Conservation (phyloP, 2,113 vertebrate species). For the Oryzias woworae region DNA sequence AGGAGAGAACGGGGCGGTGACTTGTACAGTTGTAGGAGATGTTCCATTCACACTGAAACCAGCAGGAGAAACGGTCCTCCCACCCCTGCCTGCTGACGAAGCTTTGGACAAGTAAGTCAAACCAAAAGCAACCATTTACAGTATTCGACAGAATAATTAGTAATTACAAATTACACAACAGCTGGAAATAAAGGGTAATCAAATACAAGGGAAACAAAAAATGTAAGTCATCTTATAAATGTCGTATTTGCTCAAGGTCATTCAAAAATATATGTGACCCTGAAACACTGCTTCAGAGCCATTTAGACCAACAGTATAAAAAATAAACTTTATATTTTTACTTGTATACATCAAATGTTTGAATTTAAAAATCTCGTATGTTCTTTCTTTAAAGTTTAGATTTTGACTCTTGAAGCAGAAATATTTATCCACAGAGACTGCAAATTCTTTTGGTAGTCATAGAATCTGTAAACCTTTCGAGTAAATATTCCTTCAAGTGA, state of each 20-base stretch:
- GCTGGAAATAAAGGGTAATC: not conserved
- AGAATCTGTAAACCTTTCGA: constrained; percentile 20
- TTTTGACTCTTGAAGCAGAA: constrained; percentile 35
- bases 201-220: not conserved
- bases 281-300: constrained; percentile 32
- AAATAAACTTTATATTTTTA: not conserved
- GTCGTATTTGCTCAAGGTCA: constrained; percentile 1
- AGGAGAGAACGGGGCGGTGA: constrained; percentile 94
- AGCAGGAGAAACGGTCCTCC: constrained; percentile 80
- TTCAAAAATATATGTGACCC: constrained; percentile 15
- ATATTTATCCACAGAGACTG: constrained; percentile 34
- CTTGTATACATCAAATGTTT: not conserved
- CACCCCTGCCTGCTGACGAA: constrained; percentile 77
- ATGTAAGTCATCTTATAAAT: not conserved
- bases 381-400: constrained; percentile 24
- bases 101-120: constrained; percentile 84
- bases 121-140: constrained; percentile 4
- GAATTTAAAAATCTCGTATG: constrained; percentile 9
- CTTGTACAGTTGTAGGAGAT: constrained; percentile 93
- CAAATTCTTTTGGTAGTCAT: constrained; percentile 16
- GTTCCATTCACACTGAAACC: constrained; percentile 96
- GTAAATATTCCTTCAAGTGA: constrained; percentile 29
- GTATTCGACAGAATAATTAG: too few relatives aligned
- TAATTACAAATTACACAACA: not conserved
- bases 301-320: not conserved